phyloP scores from a whole-genome alignment of 2,888 invertebrate genomes.

The Papilio gigon region DNA sequence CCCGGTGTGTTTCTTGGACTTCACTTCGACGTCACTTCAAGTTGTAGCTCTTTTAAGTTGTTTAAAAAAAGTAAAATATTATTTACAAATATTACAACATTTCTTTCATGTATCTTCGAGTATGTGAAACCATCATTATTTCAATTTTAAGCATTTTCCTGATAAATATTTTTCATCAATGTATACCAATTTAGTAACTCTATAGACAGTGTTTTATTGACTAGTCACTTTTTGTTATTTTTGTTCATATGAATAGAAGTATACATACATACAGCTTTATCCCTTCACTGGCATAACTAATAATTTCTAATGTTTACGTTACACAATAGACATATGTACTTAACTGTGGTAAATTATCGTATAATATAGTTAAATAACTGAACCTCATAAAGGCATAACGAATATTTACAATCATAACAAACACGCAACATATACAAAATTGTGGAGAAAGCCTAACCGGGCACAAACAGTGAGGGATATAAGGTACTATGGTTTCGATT shows the following conservation, averaged over 20 bases:
- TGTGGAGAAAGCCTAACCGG: background rate
- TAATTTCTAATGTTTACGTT: background rate
- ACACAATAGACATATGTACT: slow-evolving; percentile 15
- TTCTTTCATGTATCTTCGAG: background rate
- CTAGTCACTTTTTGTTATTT: slow-evolving; percentile 19
- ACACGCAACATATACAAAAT: slow-evolving; percentile 22
- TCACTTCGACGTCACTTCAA: too few species aligned
- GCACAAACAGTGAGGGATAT: background rate
- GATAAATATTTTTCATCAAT: slow-evolving; percentile 9
- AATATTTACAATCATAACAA: slow-evolving; percentile 14
- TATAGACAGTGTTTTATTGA: slow-evolving; percentile 21
- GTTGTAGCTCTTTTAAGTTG: background rate
- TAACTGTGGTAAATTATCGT: background rate
- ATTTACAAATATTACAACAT: background rate
- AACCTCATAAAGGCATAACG: slow-evolving; percentile 6
- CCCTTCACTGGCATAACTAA: slow-evolving; percentile 11
- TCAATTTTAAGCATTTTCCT: background rate
- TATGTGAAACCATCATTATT: background rate
- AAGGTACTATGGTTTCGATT: background rate
- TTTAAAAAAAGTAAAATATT: too few species aligned
- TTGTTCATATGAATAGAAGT: background rate
- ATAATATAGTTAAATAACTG: slow-evolving; percentile 1
- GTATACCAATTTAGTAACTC: background rate
- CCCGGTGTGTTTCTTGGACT: too few species aligned
- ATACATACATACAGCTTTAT: background rate